Evolutionary conservation across 2,888 invertebrate genomes (phyloP).

Genomic region (Oscheius sp.): DNA sequence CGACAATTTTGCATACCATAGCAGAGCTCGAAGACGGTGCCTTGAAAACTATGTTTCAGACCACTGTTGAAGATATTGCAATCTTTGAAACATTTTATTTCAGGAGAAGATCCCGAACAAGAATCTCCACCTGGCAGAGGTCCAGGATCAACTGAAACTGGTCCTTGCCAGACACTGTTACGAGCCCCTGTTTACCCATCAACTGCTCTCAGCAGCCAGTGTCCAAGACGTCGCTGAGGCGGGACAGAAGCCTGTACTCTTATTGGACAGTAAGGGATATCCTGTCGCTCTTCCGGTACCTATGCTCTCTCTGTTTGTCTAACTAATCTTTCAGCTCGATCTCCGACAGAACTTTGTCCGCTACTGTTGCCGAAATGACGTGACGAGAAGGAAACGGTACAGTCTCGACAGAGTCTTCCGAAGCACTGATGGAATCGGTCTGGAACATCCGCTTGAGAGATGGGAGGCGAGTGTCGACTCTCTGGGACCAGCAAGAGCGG

Average conservation of each 20-base stretch:
- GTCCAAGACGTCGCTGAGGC: conserved; percentile 38
- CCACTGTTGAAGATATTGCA: background rate
- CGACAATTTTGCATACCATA: too few species aligned
- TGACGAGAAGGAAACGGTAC: conserved; percentile 53
- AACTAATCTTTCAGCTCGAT: conserved; percentile 42
- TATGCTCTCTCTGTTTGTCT: background rate
- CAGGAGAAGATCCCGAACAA: conserved; percentile 25
- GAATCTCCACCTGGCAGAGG: conserved; percentile 17
- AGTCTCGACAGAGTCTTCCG: conserved; percentile 54
- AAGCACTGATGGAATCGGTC: conserved; percentile 40
- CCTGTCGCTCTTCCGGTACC: conserved; percentile 54
- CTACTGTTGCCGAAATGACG: conserved; percentile 52
- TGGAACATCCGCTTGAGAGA: conserved; percentile 55
- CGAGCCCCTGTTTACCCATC: conserved; percentile 45
- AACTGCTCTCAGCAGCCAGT: conserved; percentile 40
- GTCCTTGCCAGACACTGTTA: conserved; percentile 42
- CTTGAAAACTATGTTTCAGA: too few species aligned
- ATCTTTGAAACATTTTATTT: background rate
- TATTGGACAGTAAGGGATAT: conserved; percentile 52
- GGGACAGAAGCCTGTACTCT: conserved; percentile 41
- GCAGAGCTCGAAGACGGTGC: too few species aligned
- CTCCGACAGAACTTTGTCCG: conserved; percentile 61
- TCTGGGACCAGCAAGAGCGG: conserved; percentile 54
- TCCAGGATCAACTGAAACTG: conserved; percentile 39
- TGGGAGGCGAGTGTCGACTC: conserved; percentile 62